Conservation (phyloP, 2,797 vertebrate genomes). For the Pyrrhura leucotis region DNA sequence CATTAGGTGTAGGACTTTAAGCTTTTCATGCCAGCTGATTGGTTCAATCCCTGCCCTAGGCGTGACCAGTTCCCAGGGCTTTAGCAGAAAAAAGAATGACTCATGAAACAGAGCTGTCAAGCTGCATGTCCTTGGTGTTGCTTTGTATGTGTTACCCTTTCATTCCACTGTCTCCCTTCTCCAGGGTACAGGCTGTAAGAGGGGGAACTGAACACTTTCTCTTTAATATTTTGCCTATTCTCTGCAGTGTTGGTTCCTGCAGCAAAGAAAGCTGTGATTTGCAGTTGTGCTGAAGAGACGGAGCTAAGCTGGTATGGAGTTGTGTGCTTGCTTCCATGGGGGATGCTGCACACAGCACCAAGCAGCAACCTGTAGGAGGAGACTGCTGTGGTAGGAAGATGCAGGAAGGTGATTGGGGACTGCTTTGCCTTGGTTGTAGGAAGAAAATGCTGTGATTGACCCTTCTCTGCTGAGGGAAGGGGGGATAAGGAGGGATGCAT, state of each 20-base stretch:
- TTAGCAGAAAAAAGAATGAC: background rate
- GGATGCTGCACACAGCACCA: background rate
- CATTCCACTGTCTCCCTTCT: background rate
- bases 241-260: background rate
- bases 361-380: background rate
- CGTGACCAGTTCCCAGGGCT: background rate
- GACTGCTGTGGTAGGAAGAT: background rate
- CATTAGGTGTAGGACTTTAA: constrained; percentile 23
- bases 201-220: background rate
- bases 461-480: background rate
- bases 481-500: fast-evolving
- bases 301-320: background rate
- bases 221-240: background rate
- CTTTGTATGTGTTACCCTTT: background rate
- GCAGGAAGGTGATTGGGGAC: fast-evolving
- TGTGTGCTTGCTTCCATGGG: fast-evolving
- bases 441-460: background rate
- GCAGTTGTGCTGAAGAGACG: background rate
- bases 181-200: background rate
- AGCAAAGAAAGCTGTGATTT: background rate
- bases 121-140: background rate
- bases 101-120: constrained; percentile 4
- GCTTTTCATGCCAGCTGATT: constrained; percentile 14
- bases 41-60: background rate
- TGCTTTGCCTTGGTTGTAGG: background rate